Percentiles rank a stretch among this genome's conserved stretches.
These are phyloP conservation scores for Mus spretus DNA, from an alignment of 2,797 vertebrate species.

Conservation along the genomic window DNA sequence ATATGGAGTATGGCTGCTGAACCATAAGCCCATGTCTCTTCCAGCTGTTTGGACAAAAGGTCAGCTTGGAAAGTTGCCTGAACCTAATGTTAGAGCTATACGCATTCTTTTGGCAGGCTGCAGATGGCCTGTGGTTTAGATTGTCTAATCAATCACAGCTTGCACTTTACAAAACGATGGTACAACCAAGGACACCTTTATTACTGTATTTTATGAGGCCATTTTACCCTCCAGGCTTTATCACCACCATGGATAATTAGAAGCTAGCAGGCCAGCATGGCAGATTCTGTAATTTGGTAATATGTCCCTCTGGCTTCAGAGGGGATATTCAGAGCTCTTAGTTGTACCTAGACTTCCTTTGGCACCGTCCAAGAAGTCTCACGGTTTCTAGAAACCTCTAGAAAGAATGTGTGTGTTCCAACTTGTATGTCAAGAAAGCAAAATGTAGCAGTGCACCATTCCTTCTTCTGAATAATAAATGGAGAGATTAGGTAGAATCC, in stretches of 20 bases:
- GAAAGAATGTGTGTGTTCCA: background rate
- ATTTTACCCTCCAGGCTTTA: conserved; percentile 49
- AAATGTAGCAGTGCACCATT: background rate
- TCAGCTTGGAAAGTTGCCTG: conserved; percentile 41
- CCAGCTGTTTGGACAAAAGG: conserved; percentile 31
- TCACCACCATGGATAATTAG: conserved; percentile 14
- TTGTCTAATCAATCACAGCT: conserved; percentile 65
- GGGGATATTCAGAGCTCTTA: background rate
- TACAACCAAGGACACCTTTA: conserved; percentile 56
- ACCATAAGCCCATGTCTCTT: background rate
- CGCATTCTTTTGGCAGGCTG: background rate
- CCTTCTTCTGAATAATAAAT: background rate
- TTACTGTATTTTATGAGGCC: conserved; percentile 51
- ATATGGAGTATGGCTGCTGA: background rate
- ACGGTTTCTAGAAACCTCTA: background rate
- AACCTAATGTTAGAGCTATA: background rate
- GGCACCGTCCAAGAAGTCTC: background rate
- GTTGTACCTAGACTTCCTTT: background rate
- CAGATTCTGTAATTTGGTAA: background rate
- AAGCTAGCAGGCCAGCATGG: background rate
- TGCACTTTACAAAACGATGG: conserved; percentile 16
- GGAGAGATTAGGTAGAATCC: conserved; percentile 11
- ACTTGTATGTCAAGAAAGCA: background rate
- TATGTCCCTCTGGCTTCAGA: background rate
- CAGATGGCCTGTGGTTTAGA: conserved; percentile 44